These are phyloP conservation scores for Coelopa frigida DNA, from an alignment of 1,140 invertebrate species.

Conservation along the genomic window DNA sequence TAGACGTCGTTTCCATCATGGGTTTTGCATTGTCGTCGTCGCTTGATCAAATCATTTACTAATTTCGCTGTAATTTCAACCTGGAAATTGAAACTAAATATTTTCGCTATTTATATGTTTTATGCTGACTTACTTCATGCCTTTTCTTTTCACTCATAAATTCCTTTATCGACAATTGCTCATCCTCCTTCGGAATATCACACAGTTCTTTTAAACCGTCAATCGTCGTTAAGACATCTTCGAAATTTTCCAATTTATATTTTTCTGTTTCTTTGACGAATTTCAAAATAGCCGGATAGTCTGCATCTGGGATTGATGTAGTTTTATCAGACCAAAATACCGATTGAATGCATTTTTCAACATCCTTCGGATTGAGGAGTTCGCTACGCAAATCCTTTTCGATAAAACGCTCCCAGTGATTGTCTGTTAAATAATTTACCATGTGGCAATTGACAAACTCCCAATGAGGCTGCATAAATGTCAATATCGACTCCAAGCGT, in stretches of 20 bases:
- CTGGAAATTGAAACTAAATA: conserved; percentile 23
- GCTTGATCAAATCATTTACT: conserved; percentile 36
- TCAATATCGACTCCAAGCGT: conserved; percentile 50
- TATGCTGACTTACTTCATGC: conserved; percentile 60
- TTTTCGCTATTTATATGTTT: neutral
- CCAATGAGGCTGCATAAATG: conserved; percentile 53
- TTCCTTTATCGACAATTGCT: conserved; percentile 47
- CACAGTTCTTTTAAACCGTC: conserved; percentile 22
- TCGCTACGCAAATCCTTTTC: conserved; percentile 50
- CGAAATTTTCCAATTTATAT: conserved; percentile 42
- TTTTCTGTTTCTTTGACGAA: conserved; percentile 33
- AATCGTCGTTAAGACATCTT: conserved; percentile 43
- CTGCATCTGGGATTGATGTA: conserved; percentile 15
- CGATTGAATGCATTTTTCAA: conserved; percentile 24
- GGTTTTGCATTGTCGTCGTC: conserved; percentile 10
- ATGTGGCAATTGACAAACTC: conserved; percentile 68
- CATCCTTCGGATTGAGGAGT: conserved; percentile 26
- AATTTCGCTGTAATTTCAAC: conserved; percentile 50
- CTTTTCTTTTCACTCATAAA: conserved; percentile 76
- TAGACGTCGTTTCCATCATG: conserved; percentile 31
- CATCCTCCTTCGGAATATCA: conserved; percentile 18
- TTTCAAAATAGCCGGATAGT: conserved; percentile 18
- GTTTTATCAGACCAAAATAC: conserved; percentile 23
- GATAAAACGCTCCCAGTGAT: conserved; percentile 57
- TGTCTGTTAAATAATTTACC: conserved; percentile 70